A percentile compares a stretch with the other conserved stretches of the same genome.
phyloP scores from a whole-genome alignment of 37 sponge, comb jelly and placozoan species.

The Chondrosia reniformis region DNA sequence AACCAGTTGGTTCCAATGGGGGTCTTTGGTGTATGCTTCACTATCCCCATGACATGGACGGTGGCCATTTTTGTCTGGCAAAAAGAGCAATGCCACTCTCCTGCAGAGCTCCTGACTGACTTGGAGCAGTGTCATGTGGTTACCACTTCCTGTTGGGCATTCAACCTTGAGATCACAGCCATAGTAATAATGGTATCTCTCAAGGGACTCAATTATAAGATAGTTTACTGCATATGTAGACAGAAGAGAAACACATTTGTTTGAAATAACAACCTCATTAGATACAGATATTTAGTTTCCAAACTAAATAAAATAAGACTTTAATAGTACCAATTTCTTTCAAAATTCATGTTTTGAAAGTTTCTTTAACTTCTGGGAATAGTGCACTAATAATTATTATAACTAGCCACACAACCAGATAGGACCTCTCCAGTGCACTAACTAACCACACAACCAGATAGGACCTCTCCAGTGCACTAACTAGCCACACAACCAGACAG shows the following conservation, averaged over 20 bases:
- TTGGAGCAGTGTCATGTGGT: slow-evolving; percentile 66
- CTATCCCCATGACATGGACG: slow-evolving; percentile 91
- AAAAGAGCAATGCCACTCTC: slow-evolving; percentile 54
- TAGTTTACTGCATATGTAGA: slow-evolving; percentile 67
- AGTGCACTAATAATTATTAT: no score
- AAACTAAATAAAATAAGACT: no score
- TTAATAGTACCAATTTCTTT: no score
- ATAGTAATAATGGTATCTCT: slow-evolving; percentile 90
- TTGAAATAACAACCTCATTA: neutral
- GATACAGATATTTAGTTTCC: no score
- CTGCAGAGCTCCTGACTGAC: slow-evolving; percentile 77
- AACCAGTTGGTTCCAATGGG: slow-evolving; percentile 88
- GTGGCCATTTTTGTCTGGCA: slow-evolving; percentile 62
- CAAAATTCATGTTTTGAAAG: no score
- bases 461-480: no score
- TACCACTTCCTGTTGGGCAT: slow-evolving; percentile 86
- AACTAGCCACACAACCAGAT: no score
- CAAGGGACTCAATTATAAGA: slow-evolving; percentile 87
- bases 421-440: no score
- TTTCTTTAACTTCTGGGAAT: no score
- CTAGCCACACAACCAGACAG: no score
- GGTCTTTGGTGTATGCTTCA: slow-evolving; percentile 69
- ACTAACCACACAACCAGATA: no score
- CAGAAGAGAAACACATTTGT: neutral
- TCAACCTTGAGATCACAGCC: slow-evolving; percentile 85